These are phyloP conservation scores for Labrus mixtus DNA, from an alignment of 2,113 vertebrate species.

Conservation along the genomic window DNA sequence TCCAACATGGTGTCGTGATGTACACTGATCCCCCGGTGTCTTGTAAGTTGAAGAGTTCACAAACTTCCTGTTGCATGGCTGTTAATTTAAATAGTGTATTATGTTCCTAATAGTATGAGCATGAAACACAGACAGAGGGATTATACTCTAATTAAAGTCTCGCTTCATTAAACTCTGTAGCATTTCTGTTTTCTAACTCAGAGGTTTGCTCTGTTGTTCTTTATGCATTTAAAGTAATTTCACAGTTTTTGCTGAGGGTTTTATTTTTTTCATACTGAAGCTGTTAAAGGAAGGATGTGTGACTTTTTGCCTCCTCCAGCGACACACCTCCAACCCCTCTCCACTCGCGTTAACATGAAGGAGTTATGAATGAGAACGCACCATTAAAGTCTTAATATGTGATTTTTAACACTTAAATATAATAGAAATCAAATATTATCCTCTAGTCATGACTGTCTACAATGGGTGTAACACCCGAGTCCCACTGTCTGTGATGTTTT, in stretches of 20 bases:
- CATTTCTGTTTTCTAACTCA: not conserved
- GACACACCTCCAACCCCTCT: no score
- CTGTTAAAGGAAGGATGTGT: no score
- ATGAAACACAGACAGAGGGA: not conserved
- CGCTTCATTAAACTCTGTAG: not conserved
- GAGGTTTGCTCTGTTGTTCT: not conserved
- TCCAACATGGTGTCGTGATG: not conserved
- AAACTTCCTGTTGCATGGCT: not conserved
- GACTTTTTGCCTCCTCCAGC: no score
- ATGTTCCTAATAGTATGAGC: not conserved
- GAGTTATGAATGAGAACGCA: no score
- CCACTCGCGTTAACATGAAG: no score
- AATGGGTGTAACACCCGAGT: no score
- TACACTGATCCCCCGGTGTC: not conserved
- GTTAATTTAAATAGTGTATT: slow-evolving; percentile 2
- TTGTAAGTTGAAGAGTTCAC: not conserved
- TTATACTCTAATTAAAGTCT: not conserved
- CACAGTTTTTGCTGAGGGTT: not conserved
- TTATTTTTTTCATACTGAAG: not conserved
- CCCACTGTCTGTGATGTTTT: no score
- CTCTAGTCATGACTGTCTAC: no score
- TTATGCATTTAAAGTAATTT: not conserved
- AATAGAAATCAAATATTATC: no score
- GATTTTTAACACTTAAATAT: no score
- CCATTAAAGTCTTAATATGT: no score